phyloP scores from a whole-genome alignment of 2,797 vertebrate genomes.

The Malurus splendens region DNA sequence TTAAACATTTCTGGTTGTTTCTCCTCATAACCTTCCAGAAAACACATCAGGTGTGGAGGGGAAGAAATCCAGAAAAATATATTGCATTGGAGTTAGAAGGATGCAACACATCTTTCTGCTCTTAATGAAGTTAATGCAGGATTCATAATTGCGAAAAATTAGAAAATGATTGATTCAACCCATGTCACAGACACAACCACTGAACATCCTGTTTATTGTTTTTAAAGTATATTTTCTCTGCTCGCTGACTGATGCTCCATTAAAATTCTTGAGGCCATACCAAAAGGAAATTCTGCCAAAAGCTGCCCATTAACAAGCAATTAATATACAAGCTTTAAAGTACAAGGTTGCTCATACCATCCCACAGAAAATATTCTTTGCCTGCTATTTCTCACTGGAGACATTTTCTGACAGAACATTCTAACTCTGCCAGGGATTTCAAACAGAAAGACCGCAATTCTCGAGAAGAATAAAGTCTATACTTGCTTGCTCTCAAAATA shows the following conservation, averaged over 20 bases:
- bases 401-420: slow-evolving; percentile 27
- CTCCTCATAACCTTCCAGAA: not conserved
- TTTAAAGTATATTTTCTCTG: not conserved
- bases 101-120: not conserved
- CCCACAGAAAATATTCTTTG: slow-evolving; percentile 42
- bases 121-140: not conserved
- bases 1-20: not conserved
- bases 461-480: not conserved
- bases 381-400: slow-evolving; percentile 4
- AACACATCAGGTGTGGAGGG: not conserved
- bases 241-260: not conserved
- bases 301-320: slow-evolving; percentile 42
- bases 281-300: slow-evolving; percentile 20
- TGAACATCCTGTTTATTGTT: not conserved
- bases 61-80: not conserved
- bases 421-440: slow-evolving; percentile 27
- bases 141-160: not conserved
- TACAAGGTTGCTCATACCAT: slow-evolving; percentile 27
- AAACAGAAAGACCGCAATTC: not conserved
- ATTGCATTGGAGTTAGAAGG: not conserved
- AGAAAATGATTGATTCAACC: not conserved
- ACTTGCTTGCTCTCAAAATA: not conserved
- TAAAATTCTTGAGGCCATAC: slow-evolving; percentile 28
- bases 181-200: not conserved
- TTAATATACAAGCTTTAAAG: slow-evolving; percentile 38